Evolutionary conservation across 2,888 invertebrate species (phyloP), one percentile per base, ranked within the genome.

Genomic region (Campoplex nolae): DNA sequence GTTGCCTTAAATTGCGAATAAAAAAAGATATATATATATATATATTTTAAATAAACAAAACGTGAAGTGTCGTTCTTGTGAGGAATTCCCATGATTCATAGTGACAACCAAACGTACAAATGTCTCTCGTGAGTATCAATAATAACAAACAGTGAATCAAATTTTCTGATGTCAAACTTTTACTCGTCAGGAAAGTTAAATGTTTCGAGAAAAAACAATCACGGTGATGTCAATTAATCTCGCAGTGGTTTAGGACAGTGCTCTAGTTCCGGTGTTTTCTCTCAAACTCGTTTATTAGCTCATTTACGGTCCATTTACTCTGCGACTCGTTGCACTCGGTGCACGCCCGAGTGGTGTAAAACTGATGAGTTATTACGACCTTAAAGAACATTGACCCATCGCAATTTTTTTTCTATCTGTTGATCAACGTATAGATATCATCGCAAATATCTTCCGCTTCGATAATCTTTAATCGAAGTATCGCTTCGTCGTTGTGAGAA

Each of bases 291-390:
- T 75, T 78, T 75, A 82, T 84, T 82, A 84, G 74, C 82, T 82
- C 83, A 58, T 85, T 87, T 83, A 84, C 87, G 85, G 82, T 90
- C 90, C 89, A 86, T 88, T 92, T 89, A 85, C 89, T 91, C 92
- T 89, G 81, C 91, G 90, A 92, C 92, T 92, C 90, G 89, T 45
- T 70, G 79, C 71, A 48, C 79, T 45, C 85, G 67, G 58, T 70
- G 32, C 56, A 58, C 90, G 85, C 87, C 88, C 83, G 89, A 90
- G 89, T 89, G 91, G 91, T 88, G 89, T 90, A 88, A 90, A 88
- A 83, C 90, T 87, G 87, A 91, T 90, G 89, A 91, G 85, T 90
- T 89, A 89, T 87, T 89, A 89, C 86, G 74, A 83, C 80, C 71
- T 89, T 79, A 70, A 85, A 86, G 90, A 89, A 88, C 90, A 89